Base-by-base conservation (phyloP, 2,797 vertebrate genomes). In the Siniperca scherzeri region DNA sequence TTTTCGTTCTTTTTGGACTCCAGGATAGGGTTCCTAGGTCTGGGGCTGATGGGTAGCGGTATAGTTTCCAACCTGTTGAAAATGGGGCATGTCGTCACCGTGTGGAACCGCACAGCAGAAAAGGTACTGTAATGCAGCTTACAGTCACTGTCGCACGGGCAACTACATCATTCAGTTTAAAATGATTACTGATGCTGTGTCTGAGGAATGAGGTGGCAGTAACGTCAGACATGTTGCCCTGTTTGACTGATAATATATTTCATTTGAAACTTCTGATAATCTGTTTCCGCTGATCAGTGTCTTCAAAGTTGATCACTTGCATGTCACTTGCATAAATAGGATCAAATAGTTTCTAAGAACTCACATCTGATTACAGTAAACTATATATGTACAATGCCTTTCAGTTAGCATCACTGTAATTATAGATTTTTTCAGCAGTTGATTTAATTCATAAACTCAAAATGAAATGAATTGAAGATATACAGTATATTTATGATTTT, bases 51-150 rank as follows among this genome's bases (percentile, higher is more conserved):
- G 98, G 99, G 99, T 61, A 99, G 98, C 77, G 98, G 98, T 30
- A 98, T 99, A 0, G 99, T 99, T 75, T 98, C 98, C 87, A 99
- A 99, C 92, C 95, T 99, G 80, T 92, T 99, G 86, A 99, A 99
- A 96, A 99, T 98, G 98, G 98, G 98, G 60, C 99, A 99, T 70
- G 96, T 98, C 0, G 98, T 99, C 81, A 99, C 98, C 0, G 99
- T 99, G 87, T 99, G 99, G 98, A 99, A 99, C 93, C 96, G 98
- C 90, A 99, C 99, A n/a, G 98, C 98, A 1, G 98, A 99, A 91
- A 99, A 99, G 97, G 99, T 99, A 94, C 74, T 1, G 2, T 5
- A 4, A 30, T 3, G 0, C 21, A 66, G 1, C 50, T 16, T 36
- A 16, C 25, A 21, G 3, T 40, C n/a, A 56, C 5, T 10, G n/a